Evolutionary conservation across 2,113 vertebrate genomes (phyloP).

Genomic region (Hippocampus mohnikei): DNA sequence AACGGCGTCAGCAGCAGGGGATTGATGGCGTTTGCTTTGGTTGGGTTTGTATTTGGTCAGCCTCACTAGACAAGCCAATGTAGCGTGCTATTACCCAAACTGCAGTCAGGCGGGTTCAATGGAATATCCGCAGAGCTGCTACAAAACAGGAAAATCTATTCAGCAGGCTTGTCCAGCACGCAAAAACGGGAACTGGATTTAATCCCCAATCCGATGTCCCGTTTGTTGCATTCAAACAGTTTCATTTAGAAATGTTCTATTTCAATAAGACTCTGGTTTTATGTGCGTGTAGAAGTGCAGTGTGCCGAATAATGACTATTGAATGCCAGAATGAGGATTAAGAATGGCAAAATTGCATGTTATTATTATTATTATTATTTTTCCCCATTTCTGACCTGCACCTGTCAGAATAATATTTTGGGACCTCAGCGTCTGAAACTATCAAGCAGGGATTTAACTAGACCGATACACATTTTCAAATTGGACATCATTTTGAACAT

Average conservation of each 20-base stretch:
- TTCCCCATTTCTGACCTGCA: not conserved
- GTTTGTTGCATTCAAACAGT: slow-evolving; percentile 31
- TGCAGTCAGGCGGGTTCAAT: slow-evolving; percentile 43
- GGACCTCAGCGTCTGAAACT: not conserved
- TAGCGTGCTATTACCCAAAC: slow-evolving; percentile 40
- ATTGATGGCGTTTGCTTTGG: slow-evolving; percentile 32
- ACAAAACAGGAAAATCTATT: slow-evolving; percentile 28
- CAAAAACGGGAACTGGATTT: slow-evolving; percentile 24
- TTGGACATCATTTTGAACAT: too few relatives aligned
- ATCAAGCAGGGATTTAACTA: not conserved
- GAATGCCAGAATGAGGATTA: not conserved
- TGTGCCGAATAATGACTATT: slow-evolving; percentile 23
- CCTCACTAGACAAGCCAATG: slow-evolving; percentile 48
- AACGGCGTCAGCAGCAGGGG: slow-evolving; percentile 39
- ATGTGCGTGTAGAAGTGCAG: too few relatives aligned
- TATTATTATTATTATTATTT: too few relatives aligned
- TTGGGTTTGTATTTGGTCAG: slow-evolving; percentile 40
- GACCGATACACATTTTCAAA: too few relatives aligned
- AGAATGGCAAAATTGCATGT: not conserved
- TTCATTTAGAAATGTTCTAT: slow-evolving; percentile 21
- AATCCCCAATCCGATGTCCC: slow-evolving; percentile 33
- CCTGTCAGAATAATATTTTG: not conserved
- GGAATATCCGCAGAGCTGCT: slow-evolving; percentile 29
- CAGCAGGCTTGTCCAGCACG: slow-evolving; percentile 8
- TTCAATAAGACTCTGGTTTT: slow-evolving; percentile 5